Conservation (phyloP, 1,140 invertebrate species). For the Caenorhabditis inopinata region DNA sequence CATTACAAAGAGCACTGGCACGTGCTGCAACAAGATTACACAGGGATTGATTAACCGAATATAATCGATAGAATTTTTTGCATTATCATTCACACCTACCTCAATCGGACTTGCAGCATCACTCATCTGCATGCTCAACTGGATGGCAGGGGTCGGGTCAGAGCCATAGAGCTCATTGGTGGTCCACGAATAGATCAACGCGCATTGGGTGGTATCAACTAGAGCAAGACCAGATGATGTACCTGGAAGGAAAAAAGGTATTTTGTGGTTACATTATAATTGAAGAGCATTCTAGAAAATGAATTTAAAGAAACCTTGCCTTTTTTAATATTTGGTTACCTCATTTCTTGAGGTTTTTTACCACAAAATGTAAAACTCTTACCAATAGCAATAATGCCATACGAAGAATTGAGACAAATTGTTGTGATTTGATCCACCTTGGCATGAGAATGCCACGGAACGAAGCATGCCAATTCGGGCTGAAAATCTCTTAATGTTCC, state of each 20-base stretch:
- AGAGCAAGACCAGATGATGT: constrained; percentile 57
- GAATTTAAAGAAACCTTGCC: no score
- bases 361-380: neutral
- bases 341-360: no score
- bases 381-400: constrained; percentile 74
- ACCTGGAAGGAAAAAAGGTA: constrained; percentile 1
- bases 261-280: no score
- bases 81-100: no score
- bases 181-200: constrained; percentile 60
- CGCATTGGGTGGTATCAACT: constrained; percentile 59
- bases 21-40: neutral
- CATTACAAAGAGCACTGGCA: neutral
- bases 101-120: constrained; percentile 34
- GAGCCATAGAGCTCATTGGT: constrained; percentile 56
- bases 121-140: constrained; percentile 42
- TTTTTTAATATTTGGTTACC: no score
- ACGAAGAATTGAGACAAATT: constrained; percentile 88
- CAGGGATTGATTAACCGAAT: no score
- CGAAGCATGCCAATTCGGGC: constrained; percentile 87
- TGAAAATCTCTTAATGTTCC: no score
- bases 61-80: no score
- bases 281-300: no score
- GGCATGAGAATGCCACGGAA: constrained; percentile 78
- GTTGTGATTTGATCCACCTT: constrained; percentile 81
- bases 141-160: constrained; percentile 51